These are phyloP conservation scores for Odontocerum albicorne DNA, from an alignment of 2,888 invertebrate species.

Conservation along the genomic window DNA sequence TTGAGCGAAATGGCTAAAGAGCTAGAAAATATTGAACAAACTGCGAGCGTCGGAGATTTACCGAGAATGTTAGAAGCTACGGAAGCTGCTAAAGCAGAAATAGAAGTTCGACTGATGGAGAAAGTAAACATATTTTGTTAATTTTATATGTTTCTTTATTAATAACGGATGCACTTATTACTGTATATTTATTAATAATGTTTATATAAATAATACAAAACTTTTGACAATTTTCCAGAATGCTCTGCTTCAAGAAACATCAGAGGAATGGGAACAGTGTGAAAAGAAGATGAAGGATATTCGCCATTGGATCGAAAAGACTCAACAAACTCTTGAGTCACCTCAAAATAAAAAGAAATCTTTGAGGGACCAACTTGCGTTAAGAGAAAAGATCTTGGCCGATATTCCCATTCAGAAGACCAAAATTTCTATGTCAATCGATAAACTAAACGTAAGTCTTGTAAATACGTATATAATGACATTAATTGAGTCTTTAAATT, in stretches of 20 bases:
- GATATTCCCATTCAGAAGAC: conserved; percentile 89
- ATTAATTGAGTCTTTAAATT: no score
- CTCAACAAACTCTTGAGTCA: conserved; percentile 73
- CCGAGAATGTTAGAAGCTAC: conserved; percentile 83
- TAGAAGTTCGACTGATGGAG: conserved; percentile 82
- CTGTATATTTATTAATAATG: no score
- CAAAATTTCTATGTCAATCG: conserved; percentile 84
- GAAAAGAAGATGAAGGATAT: conserved; percentile 92
- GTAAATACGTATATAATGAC: neutral
- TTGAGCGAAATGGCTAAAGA: conserved; percentile 91
- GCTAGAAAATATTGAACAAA: conserved; percentile 79
- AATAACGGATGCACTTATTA: neutral
- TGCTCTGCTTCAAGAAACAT: conserved; percentile 84
- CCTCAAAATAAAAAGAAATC: conserved; percentile 85
- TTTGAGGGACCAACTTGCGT: conserved; percentile 81
- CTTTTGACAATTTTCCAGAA: conserved; percentile 61
- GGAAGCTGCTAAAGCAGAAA: conserved; percentile 82
- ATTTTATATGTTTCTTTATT: neutral
- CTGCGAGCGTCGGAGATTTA: conserved; percentile 82
- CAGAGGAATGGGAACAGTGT: conserved; percentile 96
- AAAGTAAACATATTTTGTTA: conserved; percentile 61
- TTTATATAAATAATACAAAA: no score
- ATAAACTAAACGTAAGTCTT: conserved; percentile 78
- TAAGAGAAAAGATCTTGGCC: conserved; percentile 83
- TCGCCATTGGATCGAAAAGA: conserved; percentile 86